Evolutionary conservation across 2,113 vertebrate species (phyloP).

Genomic region (Hemichromis elongatus): DNA sequence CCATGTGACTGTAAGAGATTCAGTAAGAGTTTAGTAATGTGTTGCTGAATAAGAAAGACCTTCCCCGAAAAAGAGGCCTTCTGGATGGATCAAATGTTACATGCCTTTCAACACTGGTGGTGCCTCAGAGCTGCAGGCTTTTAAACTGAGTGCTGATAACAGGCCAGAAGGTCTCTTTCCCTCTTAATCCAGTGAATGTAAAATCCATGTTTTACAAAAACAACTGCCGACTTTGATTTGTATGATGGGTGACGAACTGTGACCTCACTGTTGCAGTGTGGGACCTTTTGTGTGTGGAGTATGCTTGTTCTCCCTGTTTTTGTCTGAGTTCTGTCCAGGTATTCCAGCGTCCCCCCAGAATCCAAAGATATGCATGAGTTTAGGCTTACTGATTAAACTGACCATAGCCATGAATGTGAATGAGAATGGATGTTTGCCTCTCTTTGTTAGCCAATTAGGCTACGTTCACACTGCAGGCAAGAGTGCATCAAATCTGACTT

Average conservation of each 20-base stretch:
- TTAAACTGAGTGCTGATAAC: neutral
- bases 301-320: neutral
- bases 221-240: neutral
- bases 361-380: neutral
- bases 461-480: too few relatives aligned
- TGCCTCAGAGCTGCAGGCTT: neutral
- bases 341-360: neutral
- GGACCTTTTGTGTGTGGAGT: neutral
- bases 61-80: neutral
- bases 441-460: neutral
- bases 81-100: neutral
- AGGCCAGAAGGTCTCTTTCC: neutral
- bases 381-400: neutral
- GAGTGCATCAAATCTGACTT: too few relatives aligned
- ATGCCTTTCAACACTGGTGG: neutral
- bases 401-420: neutral
- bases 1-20: neutral
- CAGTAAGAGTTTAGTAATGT: neutral
- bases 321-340: neutral
- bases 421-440: neutral
- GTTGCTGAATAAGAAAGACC: neutral
- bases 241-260: neutral
- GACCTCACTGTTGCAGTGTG: neutral
- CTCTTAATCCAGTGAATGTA: neutral
- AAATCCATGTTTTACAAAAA: neutral